Conservation (phyloP, 2,888 invertebrate species). For the Catonia carolina region DNA sequence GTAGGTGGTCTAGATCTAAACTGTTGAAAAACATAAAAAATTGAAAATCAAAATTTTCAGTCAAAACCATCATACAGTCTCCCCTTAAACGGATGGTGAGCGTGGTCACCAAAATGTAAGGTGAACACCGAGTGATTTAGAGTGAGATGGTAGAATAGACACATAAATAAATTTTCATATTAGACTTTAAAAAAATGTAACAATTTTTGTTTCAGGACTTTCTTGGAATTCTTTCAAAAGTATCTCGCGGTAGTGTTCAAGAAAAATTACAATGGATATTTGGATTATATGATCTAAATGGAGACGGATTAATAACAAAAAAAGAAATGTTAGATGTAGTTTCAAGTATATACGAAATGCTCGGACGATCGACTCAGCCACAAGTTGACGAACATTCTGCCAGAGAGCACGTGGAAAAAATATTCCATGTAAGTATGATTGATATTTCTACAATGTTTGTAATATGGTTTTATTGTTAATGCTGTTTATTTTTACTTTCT, state of each 20-base stretch:
- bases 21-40: too few species aligned
- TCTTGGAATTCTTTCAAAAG: constrained; percentile 71
- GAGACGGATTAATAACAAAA: constrained; percentile 77
- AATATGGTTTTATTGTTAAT: not conserved
- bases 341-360: constrained; percentile 76
- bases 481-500: too few species aligned
- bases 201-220: constrained; percentile 60
- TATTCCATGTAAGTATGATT: constrained; percentile 64
- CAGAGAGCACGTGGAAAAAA: constrained; percentile 75
- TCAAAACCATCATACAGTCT: too few species aligned
- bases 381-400: constrained; percentile 64
- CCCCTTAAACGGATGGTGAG: too few species aligned
- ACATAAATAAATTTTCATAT: too few species aligned
- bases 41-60: too few species aligned
- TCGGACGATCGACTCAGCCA: constrained; percentile 71
- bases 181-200: too few species aligned
- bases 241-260: constrained; percentile 73
- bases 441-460: not conserved
- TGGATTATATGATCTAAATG: constrained; percentile 78
- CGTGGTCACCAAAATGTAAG: too few species aligned
- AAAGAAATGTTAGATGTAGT: constrained; percentile 80
- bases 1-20: too few species aligned
- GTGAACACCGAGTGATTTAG: too few species aligned
- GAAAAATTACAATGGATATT: constrained; percentile 88
- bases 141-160: too few species aligned